Evolutionary conservation across 2,888 invertebrate species (phyloP).

Genomic region (Norana najaformis): DNA sequence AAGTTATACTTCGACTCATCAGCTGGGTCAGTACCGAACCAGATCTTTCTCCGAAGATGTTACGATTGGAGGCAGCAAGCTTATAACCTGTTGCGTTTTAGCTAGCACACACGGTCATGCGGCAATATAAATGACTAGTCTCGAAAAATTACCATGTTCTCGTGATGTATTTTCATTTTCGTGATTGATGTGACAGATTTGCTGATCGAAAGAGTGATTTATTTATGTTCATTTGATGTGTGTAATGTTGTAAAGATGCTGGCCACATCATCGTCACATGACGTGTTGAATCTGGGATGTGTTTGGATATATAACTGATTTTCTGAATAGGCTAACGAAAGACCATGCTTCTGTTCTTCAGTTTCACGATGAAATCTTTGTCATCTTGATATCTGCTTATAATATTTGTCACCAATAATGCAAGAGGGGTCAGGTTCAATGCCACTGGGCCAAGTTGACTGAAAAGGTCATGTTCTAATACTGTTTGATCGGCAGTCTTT

Average conservation of each 20-base stretch:
- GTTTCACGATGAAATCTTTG: neutral
- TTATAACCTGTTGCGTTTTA: neutral
- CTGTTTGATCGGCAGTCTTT: too few relatives aligned
- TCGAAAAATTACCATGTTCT: neutral
- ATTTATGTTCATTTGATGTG: neutral
- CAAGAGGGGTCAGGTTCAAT: neutral
- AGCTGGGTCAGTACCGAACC: slow-evolving; percentile 16
- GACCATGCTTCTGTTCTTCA: neutral
- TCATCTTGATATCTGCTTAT: neutral
- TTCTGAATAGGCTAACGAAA: neutral
- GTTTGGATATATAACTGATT: neutral
- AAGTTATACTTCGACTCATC: slow-evolving; percentile 7
- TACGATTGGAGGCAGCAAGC: neutral
- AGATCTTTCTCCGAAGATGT: neutral
- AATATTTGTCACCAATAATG: neutral
- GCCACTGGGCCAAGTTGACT: neutral
- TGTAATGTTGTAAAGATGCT: neutral
- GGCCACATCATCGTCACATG: slow-evolving; percentile 13
- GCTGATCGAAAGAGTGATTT: neutral
- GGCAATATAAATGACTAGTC: neutral
- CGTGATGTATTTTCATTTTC: neutral
- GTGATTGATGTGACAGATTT: neutral
- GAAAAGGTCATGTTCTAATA: neutral
- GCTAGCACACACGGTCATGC: neutral
- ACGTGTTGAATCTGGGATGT: neutral